Evolutionary conservation across 2,113 vertebrate genomes (phyloP), one percentile per base, ranked within the genome.

Genomic region (Rhea americana): DNA sequence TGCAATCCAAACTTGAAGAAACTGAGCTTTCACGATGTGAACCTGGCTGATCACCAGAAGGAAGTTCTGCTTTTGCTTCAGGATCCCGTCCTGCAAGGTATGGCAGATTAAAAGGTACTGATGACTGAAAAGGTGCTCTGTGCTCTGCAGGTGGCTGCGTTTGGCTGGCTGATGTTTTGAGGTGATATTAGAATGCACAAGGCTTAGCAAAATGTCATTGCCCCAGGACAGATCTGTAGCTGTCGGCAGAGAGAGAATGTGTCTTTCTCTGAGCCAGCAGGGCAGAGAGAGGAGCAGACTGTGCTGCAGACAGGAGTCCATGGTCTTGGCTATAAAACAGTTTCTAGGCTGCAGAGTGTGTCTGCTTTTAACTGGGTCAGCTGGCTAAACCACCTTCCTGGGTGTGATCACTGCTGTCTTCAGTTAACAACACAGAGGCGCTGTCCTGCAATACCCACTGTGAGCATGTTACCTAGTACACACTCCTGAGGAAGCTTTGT

Each of bases 31-130:
- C 98, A 98, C 14, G 98, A 99, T 76, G 96, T 98, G 84, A 99
- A 98, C 92, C 96, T 99, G 82, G 96, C 98, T 39, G 97, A 98
- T 39, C 97, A 98, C 91, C 98, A 98, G 76, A 97, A 92, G 7
- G 98, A 98, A 94, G 98, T 99, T 96, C 95, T 98, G 76, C 95
- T 97, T 86, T 96, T 99, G 80, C 96, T 99, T 82, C 97, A 97
- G 89, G 97, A 97, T 87, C 97, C 98, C 3, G 39, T 95, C 89
- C 96, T 99, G 41, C 97, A 98, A 98, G 98, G 98, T 98, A 97
- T 61, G 93, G 82, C 62, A 50, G 56, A 30, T 13, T 75, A 35
- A 16, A 28, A 41, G 12, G 13, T 45, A 37, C 50, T 58, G 13
- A 16, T 85, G n/a, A 50, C 26, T 84, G 56, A n/a, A 56, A 75